A percentile compares a stretch with the other conserved stretches of the same genome.
Conservation (phyloP, 2,797 vertebrate genomes). For the Sorex maritimensis region DNA sequence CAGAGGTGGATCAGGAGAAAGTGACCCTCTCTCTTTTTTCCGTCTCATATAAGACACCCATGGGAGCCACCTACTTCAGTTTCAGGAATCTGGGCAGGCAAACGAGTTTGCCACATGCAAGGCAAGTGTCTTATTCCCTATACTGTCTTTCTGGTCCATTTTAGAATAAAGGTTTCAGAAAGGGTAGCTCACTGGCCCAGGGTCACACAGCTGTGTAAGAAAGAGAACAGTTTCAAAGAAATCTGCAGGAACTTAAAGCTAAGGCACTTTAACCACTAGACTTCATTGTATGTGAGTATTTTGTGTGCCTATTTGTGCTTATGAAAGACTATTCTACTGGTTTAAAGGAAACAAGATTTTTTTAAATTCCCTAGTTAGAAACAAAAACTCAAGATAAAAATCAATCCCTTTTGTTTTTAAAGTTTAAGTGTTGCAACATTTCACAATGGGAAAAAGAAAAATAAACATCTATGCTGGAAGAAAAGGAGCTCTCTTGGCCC, state of each 20-base stretch:
- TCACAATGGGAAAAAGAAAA: not conserved
- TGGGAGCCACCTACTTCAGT: no score
- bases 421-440: constrained; percentile 58
- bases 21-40: no score
- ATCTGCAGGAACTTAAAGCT: not conserved
- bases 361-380: constrained; percentile 49
- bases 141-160: not conserved
- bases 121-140: no score
- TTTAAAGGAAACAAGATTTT: constrained; percentile 41
- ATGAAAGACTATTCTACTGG: not conserved
- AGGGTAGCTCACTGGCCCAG: not conserved
- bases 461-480: not conserved
- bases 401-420: constrained; percentile 62
- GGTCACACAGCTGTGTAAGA: constrained; percentile 40
- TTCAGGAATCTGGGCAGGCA: no score
- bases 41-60: no score
- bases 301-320: not conserved
- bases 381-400: constrained; percentile 70
- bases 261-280: not conserved
- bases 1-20: no score
- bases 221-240: constrained; percentile 14
- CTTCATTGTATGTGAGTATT: not conserved
- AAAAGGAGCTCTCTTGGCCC: not conserved
- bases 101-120: no score
- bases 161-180: constrained; percentile 53